These are phyloP conservation scores for Trogon surrucura DNA, from an alignment of 2,113 vertebrate genomes.

Conservation along the genomic window DNA sequence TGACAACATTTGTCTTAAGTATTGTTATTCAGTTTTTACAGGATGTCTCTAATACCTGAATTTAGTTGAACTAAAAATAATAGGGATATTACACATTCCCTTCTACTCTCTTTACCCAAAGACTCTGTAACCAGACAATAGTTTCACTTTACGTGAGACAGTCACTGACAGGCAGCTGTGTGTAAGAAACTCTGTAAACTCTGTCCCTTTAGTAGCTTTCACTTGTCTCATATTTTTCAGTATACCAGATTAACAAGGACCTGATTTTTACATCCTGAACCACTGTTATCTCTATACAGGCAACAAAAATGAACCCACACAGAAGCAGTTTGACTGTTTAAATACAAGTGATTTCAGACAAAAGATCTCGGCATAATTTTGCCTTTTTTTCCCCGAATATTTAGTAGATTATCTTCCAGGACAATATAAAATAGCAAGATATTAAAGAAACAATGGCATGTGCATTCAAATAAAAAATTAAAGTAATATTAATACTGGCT, in stretches of 20 bases:
- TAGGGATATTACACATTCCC: neutral
- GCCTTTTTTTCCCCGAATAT: neutral
- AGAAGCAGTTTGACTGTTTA: neutral
- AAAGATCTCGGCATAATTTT: neutral
- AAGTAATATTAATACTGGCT: neutral
- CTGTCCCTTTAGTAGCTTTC: neutral
- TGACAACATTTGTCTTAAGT: neutral
- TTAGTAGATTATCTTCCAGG: neutral
- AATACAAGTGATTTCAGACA: neutral
- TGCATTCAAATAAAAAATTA: neutral
- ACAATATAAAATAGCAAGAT: neutral
- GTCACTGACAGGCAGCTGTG: neutral
- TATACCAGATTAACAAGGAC: neutral
- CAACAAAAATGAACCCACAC: conserved; percentile 4
- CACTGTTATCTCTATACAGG: neutral
- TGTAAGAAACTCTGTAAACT: conserved; percentile 16
- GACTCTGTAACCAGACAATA: neutral
- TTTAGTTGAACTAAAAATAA: neutral
- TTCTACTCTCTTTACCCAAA: neutral
- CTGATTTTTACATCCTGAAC: neutral
- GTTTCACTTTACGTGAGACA: neutral
- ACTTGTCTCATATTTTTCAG: conserved; percentile 25
- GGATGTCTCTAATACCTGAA: neutral
- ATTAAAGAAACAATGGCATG: neutral
- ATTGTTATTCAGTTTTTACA: neutral